Conservation (phyloP, 2,797 vertebrate genomes). For the Huso huso region DNA sequence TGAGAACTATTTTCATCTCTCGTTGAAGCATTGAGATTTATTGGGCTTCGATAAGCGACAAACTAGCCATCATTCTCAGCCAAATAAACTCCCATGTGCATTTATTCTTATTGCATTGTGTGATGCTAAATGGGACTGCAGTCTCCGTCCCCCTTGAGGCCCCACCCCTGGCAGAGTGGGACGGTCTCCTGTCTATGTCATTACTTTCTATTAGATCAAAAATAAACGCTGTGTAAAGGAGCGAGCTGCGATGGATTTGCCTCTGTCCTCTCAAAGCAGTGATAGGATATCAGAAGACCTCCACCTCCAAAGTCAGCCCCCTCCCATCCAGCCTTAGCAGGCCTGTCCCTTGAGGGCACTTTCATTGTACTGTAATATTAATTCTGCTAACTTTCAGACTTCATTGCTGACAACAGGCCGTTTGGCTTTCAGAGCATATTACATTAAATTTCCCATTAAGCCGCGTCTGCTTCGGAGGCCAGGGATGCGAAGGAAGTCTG, state of each 20-base stretch:
- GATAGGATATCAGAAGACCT: slow-evolving; percentile 62
- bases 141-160: slow-evolving; percentile 53
- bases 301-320: slow-evolving; percentile 46
- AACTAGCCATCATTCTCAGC: slow-evolving; percentile 81
- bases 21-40: slow-evolving; percentile 88
- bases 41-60: slow-evolving; percentile 82
- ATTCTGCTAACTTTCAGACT: slow-evolving; percentile 70
- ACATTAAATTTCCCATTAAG: slow-evolving; percentile 76
- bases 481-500: slow-evolving; percentile 58
- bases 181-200: slow-evolving; percentile 63
- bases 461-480: slow-evolving; percentile 70
- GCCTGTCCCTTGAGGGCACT: slow-evolving; percentile 60
- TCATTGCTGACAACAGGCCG: slow-evolving; percentile 81
- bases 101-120: slow-evolving; percentile 88
- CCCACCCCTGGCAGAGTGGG: slow-evolving; percentile 58
- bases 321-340: slow-evolving; percentile 50
- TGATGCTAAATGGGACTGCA: slow-evolving; percentile 61
- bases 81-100: slow-evolving; percentile 83
- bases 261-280: slow-evolving; percentile 49
- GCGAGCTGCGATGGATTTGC: slow-evolving; percentile 64
- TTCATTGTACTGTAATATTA: slow-evolving; percentile 68
- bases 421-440: slow-evolving; percentile 65
- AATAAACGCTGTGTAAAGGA: slow-evolving; percentile 66
- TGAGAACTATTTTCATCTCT: slow-evolving; percentile 86
- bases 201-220: slow-evolving; percentile 90